A percentile compares a stretch with the other conserved stretches of the same genome.
phyloP scores from a whole-genome alignment of 2,113 vertebrate genomes.

The Hiodon alosoides region DNA sequence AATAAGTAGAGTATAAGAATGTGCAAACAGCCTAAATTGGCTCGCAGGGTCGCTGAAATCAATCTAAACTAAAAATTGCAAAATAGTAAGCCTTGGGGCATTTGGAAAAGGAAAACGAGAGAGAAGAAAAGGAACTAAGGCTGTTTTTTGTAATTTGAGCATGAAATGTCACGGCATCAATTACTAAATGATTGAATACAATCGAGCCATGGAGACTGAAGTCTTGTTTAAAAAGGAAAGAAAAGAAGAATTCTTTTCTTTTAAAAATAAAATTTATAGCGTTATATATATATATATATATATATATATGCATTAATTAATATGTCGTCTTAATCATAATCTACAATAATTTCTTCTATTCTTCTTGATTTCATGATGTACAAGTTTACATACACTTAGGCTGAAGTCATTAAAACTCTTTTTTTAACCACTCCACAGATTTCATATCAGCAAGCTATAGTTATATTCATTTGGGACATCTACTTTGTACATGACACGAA shows the following conservation, averaged over 20 bases:
- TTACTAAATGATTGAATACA: slow-evolving; percentile 57
- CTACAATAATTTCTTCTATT: too few relatives aligned
- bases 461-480: too few relatives aligned
- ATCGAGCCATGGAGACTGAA: slow-evolving; percentile 37
- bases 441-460: too few relatives aligned
- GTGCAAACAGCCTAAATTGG: slow-evolving; percentile 58
- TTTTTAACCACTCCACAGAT: too few relatives aligned
- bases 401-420: too few relatives aligned
- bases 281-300: too few relatives aligned
- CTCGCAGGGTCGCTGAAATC: slow-evolving; percentile 63
- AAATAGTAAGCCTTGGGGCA: slow-evolving; percentile 47
- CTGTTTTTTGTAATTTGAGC: slow-evolving; percentile 48
- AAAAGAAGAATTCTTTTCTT: slow-evolving; percentile 6
- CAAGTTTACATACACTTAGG: too few relatives aligned
- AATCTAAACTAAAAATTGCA: slow-evolving; percentile 56
- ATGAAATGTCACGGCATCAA: slow-evolving; percentile 51
- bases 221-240: slow-evolving; percentile 22
- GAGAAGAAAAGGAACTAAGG: slow-evolving; percentile 28
- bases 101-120: slow-evolving; percentile 30
- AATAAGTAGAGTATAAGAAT: slow-evolving; percentile 58
- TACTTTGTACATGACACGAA: too few relatives aligned
- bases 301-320: too few relatives aligned
- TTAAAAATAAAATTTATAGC: too few relatives aligned
- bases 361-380: too few relatives aligned
- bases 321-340: too few relatives aligned